Evolutionary conservation across 2,113 vertebrate species (phyloP), one percentile per base, ranked within the genome.

Genomic region (Grallaria varia): DNA sequence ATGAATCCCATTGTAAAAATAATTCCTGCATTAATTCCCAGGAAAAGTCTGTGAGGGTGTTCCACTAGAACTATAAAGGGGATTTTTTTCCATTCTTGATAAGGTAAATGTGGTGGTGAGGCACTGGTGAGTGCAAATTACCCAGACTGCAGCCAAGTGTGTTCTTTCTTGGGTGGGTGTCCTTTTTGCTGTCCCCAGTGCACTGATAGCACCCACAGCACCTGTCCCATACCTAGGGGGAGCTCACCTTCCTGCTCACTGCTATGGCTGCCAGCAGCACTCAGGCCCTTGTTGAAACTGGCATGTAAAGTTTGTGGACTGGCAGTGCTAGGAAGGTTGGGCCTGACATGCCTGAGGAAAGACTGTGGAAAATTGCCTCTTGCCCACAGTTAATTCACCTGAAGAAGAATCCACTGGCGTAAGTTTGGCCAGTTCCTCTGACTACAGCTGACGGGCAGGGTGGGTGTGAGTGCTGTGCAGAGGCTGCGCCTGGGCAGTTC

Each of bases 181-280:
- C 40, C 39, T 27, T 44, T 37, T 17, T 2, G 1, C 37, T 10
- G 19, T 37, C 22, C 20, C 33, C 2, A 1, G 10, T 5, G 33
- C 58, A 4, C 1, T 0, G 3, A 3, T 10, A 0, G 1, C 8
- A 9, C 6, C 15, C 5, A 1, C 19, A 40, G 53, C 28, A 30
- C 5, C 44, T 23, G 27, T 21, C 31, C 59, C 68, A n/a, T 33
- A 22, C n/a, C 25, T 52, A 19, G 42, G 16, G 9, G 42, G 16
- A 31, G 3, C 50, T 56, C 4, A 0, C 31, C 50, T 27, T 30
- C 49, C 49, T 49, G 67, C 67, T 49, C 1, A 0, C 49, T 64
- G 40, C 49, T 0, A 1, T 8, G 23, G n/a, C 58, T 10, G 13
- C 49, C 1, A 0, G 30, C 75, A 66, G 52, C 23, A 8, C 37